Percentiles rank a stretch among this genome's conserved stretches.
Conservation (phyloP, 2,113 vertebrate genomes). For the Terrapene triunguis region DNA sequence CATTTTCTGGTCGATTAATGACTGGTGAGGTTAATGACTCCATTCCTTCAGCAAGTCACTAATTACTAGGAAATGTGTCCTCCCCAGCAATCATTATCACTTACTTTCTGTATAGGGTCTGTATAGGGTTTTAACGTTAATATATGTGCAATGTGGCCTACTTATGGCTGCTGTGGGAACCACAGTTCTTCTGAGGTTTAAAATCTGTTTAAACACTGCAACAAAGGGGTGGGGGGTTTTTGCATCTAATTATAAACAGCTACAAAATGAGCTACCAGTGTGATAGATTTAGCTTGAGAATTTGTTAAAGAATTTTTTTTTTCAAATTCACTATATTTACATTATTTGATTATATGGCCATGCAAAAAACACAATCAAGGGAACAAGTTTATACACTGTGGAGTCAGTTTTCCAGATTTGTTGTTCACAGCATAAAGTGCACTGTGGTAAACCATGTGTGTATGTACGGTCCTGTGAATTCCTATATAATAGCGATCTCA, state of each 20-base stretch:
- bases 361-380: accelerated
- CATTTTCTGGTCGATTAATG: background rate
- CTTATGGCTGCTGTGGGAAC: background rate
- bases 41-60: background rate
- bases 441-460: background rate
- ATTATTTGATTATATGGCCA: accelerated
- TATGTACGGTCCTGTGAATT: background rate
- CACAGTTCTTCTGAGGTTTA: background rate
- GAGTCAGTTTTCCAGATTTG: accelerated
- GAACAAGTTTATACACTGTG: accelerated
- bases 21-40: background rate
- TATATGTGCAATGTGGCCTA: background rate
- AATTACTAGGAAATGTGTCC: background rate
- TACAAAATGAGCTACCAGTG: accelerated
- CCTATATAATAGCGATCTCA: background rate
- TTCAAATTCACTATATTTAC: accelerated
- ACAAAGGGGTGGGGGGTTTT: background rate
- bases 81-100: background rate
- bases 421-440: background rate
- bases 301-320: background rate
- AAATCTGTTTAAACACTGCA: background rate
- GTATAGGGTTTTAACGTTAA: background rate
- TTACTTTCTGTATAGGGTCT: background rate
- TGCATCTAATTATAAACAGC: accelerated
- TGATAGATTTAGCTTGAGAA: background rate